These are phyloP conservation scores for Macheiramphus alcinus DNA, from an alignment of 2,113 vertebrate genomes.

Conservation along the genomic window DNA sequence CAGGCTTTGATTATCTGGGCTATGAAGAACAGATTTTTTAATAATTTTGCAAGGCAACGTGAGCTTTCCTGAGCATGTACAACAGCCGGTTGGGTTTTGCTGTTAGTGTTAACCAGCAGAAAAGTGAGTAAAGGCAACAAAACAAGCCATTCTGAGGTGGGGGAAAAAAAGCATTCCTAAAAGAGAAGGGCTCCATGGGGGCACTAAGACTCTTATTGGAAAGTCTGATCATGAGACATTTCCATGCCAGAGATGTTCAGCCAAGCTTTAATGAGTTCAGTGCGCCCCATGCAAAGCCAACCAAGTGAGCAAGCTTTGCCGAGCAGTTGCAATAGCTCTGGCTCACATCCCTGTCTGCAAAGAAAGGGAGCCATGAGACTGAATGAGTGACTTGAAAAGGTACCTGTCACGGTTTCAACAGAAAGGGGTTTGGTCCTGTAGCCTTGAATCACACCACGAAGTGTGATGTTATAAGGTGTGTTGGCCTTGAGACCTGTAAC, in stretches of 20 bases:
- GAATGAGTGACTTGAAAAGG: neutral
- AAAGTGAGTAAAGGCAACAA: neutral
- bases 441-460: conserved; percentile 79
- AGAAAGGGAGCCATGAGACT: neutral
- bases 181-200: neutral
- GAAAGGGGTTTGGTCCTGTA: conserved; percentile 68
- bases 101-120: neutral
- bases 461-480: conserved; percentile 81
- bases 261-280: neutral
- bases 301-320: neutral
- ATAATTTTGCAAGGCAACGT: neutral
- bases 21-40: neutral
- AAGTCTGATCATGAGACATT: neutral
- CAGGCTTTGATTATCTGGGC: neutral
- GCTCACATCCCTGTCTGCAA: neutral
- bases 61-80: neutral
- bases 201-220: neutral
- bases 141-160: neutral
- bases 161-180: neutral
- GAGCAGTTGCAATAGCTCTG: neutral
- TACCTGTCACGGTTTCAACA: conserved; percentile 70
- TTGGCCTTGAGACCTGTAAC: conserved; percentile 80
- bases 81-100: neutral
- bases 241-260: neutral
- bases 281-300: neutral